Evolutionary conservation across 2,888 invertebrate genomes (phyloP), one percentile per base, ranked within the genome.

Genomic region (Agelastica alni): DNA sequence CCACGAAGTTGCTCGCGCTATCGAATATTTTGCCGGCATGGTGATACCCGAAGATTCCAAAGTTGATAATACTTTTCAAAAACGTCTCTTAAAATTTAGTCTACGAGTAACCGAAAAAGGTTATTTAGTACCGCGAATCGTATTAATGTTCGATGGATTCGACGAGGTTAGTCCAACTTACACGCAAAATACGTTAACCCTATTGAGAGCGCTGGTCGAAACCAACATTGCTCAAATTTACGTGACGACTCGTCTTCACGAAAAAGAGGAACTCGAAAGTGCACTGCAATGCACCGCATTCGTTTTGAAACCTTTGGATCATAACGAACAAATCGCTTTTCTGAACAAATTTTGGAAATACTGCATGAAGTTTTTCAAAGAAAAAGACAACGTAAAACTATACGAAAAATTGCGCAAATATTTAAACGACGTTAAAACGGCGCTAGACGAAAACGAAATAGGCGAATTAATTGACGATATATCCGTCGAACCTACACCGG

Each of bases 131-230:
- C 56, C 51, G 2, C 45, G 48, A 12, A 16, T 56, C 1, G 47
- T 53, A 2, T 2, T 56, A 3, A 14, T 59, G 10, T 56, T 59
- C 39, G 59, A 59, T 36, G 59, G 59, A 4, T 59, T 59, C 41
- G 59, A 58, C 37, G 58, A 58, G 45, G 52, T 58, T 10, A 47
- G 55, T 36, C 58, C 58, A 5, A 42, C 16, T 6, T 59, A 53
- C 13, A 44, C 46, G 17, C 22, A 53, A 16, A 14, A 53, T 14
- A 56, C 59, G 17, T n/a, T 59, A 6, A 46, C 16, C 6, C 18
- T 59, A 17, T 26, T 59, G 28, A 53, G 43, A 37, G 51, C 43
- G 4, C 34, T 59, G 17, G 16, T 20, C 12, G 9, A 20, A 6
- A 41, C 10, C 26, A 43, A 30, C 18, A 39, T 43, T 12, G 7